phyloP scores from a whole-genome alignment of 37 sponge, comb jelly and placozoan genomes.

The Haliclona indistincta region DNA sequence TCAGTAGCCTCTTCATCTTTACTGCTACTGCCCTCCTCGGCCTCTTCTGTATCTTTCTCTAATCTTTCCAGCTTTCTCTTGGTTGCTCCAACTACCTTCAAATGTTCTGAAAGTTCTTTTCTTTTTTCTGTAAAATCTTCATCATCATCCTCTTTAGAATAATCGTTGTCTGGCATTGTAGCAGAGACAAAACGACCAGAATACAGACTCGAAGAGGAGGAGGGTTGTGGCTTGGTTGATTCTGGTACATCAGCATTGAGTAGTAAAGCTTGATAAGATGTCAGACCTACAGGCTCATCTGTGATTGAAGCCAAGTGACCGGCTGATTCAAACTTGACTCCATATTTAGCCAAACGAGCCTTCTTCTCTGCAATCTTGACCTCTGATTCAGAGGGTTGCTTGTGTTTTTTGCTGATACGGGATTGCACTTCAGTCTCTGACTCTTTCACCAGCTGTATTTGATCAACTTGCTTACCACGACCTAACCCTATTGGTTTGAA shows the following conservation, averaged over 20 bases:
- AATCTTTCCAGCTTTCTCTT: no score
- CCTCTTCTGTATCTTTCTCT: neutral
- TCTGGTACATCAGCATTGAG: neutral
- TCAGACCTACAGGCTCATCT: neutral
- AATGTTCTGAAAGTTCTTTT: no score
- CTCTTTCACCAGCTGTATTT: no score
- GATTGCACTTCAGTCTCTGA: no score
- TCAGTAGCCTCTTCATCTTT: no score
- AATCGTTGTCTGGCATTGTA: neutral
- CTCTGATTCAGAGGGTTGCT: conserved; percentile 10
- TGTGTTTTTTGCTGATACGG: no score
- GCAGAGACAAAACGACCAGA: neutral
- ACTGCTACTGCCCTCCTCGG: neutral
- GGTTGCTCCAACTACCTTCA: no score
- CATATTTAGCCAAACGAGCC: conserved; percentile 38
- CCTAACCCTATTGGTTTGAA: no score
- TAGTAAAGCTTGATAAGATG: neutral
- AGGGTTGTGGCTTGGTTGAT: neutral
- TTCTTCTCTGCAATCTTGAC: conserved; percentile 38
- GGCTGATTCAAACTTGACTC: conserved; percentile 64
- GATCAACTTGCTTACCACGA: no score
- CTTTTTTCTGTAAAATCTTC: no score
- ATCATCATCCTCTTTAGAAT: no score
- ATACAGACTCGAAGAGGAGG: neutral
- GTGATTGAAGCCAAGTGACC: conserved; percentile 37